A percentile compares a stretch with the other conserved stretches of the same genome.
These are phyloP conservation scores for Hemicordylus capensis DNA, from an alignment of 2,113 vertebrate species.

Conservation along the genomic window DNA sequence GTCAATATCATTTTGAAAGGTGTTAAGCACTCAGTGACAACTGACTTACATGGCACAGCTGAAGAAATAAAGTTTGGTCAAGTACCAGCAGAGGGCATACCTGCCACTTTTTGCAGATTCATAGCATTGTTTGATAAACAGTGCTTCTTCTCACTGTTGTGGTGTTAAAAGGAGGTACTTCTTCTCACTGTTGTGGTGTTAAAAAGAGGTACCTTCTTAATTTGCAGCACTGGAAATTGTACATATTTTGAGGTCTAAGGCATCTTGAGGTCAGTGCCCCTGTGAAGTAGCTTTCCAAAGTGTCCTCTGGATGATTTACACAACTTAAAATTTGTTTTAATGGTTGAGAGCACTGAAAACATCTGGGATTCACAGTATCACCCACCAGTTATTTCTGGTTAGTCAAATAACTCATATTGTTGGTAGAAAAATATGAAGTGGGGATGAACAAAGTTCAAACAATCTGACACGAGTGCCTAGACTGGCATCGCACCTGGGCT, in stretches of 20 bases:
- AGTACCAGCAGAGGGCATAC: slow-evolving; percentile 36
- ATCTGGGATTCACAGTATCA: not conserved
- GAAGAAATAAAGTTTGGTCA: not conserved
- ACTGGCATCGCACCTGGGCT: not conserved
- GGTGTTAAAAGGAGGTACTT: not conserved
- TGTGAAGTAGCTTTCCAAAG: not conserved
- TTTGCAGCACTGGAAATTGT: not conserved
- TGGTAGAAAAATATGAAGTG: not conserved
- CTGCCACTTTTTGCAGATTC: not conserved
- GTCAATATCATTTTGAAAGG: not conserved
- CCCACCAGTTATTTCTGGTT: not conserved
- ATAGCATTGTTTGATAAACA: not conserved
- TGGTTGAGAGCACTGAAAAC: not conserved
- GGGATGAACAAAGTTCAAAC: not conserved
- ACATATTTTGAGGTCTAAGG: not conserved
- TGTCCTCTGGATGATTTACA: slow-evolving; percentile 1
- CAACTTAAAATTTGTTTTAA: not conserved
- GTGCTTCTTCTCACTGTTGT: not conserved
- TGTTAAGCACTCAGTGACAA: not conserved
- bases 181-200: no score
- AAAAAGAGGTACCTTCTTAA: no score
- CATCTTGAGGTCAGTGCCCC: not conserved
- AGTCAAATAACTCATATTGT: not conserved
- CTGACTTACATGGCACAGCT: not conserved
- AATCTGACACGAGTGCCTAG: not conserved